These are phyloP conservation scores for Spea bombifrons DNA, from an alignment of 2,113 vertebrate genomes.

Conservation along the genomic window DNA sequence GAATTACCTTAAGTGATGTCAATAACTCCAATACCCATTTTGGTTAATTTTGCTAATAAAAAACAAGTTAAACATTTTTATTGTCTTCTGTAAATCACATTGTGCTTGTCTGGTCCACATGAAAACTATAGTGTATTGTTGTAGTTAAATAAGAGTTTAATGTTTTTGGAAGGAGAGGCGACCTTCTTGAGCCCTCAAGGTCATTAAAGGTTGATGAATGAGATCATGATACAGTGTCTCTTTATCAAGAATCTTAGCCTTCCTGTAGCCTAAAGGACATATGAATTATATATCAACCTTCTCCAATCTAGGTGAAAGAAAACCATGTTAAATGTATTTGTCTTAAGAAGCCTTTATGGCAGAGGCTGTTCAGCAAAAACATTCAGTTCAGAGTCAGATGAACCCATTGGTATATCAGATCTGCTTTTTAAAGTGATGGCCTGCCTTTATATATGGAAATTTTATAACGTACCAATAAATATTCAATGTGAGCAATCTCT, in stretches of 20 bases:
- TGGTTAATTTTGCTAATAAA: too few relatives aligned
- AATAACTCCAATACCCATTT: too few relatives aligned
- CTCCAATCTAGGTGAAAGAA: constrained; percentile 45
- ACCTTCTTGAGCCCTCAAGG: constrained; percentile 7
- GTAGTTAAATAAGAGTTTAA: not conserved
- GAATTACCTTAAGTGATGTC: too few relatives aligned
- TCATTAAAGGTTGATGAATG: constrained; percentile 48
- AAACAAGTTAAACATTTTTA: not conserved
- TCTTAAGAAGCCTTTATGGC: constrained; percentile 32
- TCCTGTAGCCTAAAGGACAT: constrained; percentile 48
- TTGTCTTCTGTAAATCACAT: not conserved
- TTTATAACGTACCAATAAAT: not conserved
- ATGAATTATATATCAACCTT: constrained; percentile 49
- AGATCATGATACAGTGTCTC: constrained; percentile 37
- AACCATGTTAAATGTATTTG: constrained; percentile 37
- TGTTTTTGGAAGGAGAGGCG: not conserved
- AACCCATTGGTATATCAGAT: not conserved
- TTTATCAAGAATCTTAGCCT: constrained; percentile 46
- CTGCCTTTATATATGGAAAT: not conserved
- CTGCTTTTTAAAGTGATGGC: too few relatives aligned
- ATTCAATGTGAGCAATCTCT: not conserved
- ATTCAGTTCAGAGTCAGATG: constrained; percentile 7
- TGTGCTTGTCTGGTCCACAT: not conserved
- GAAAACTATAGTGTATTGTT: too few relatives aligned
- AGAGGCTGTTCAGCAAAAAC: not conserved